These are phyloP conservation scores for Corythoichthys intestinalis DNA, from an alignment of 2,113 vertebrate species.

Conservation along the genomic window DNA sequence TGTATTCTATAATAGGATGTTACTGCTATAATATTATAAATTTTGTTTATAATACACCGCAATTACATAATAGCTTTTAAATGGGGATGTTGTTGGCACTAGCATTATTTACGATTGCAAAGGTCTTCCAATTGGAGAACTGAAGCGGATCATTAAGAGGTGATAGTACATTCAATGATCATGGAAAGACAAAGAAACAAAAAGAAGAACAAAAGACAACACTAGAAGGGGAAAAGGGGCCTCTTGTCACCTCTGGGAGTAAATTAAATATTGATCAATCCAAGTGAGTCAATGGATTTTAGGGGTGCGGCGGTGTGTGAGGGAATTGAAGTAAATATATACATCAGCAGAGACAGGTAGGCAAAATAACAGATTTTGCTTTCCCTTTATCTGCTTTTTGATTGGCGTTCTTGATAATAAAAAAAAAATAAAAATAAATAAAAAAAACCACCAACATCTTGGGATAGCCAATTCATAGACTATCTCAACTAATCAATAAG, in stretches of 20 bases:
- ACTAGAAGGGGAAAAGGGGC: neutral
- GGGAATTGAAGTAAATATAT: slow-evolving; percentile 70
- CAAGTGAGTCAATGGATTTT: slow-evolving; percentile 71
- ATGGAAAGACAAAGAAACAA: slow-evolving; percentile 1
- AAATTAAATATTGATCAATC: slow-evolving; percentile 94
- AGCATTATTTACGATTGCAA: no score
- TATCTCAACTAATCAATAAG: neutral
- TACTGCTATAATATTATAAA: no score
- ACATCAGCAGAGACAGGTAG: slow-evolving; percentile 38
- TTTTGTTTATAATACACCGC: no score
- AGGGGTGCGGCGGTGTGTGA: slow-evolving; percentile 29
- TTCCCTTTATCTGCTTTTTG: slow-evolving; percentile 29
- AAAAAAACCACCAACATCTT: neutral
- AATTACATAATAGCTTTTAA: no score
- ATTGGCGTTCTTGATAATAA: neutral
- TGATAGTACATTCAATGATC: slow-evolving; percentile 23
- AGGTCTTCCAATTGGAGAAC: neutral
- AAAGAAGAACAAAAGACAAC: neutral
- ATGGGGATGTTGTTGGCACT: no score
- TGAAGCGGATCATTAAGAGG: slow-evolving; percentile 14
- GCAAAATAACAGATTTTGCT: slow-evolving; percentile 30
- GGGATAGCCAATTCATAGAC: neutral
- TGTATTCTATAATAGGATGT: no score
- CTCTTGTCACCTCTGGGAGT: slow-evolving; percentile 70
- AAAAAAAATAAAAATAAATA: no score